Evolutionary conservation across 2,888 invertebrate species (phyloP), one percentile per base, ranked within the genome.

Genomic region (Gryllus longicercus): DNA sequence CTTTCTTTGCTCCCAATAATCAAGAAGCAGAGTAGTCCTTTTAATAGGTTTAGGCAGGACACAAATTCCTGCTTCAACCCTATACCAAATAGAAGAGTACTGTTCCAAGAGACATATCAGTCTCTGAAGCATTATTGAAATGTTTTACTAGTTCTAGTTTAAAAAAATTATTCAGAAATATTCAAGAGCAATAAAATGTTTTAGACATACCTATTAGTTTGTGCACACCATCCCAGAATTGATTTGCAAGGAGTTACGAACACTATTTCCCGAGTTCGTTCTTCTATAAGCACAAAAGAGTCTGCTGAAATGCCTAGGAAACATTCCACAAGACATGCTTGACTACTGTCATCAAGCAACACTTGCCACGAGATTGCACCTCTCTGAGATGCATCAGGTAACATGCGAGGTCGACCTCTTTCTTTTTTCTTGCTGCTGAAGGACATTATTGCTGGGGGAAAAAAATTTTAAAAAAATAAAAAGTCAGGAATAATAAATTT

Each of bases 351-450:
- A 83, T 93, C 92, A 78, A 93, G 87, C 85, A 93, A 90, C 79
- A 95, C 94, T 85, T 94, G 93, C 93, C 95, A 96, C 84, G 94
- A 93, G 83, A 96, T 91, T 10, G 95, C 95, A 21, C 95, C 96
- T 82, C 91, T 91, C 86, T 90, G 93, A n/a, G 74, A 50, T 14
- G 80, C 76, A 50, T 77, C 78, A n/a, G 77, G 80, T 8, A 76
- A n/a, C 23, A 80, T 77, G 16, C 93, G 89, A 83, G 95, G 92
- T 85, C 94, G 90, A 84, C 92, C 87, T 86, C 94, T 90, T 85
- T 95, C 92, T 86, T 96, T 92, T 90, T 96, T 94, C 86, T 93
- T 91, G 83, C 92, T 92, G 84, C 93, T 92, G 86, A 90, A 89
- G 75, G 93, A 93, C 85, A 94, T 91, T 88, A 94, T 91, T 81